Percentiles rank a stretch among this genome's conserved stretches.
phyloP scores from a whole-genome alignment of 2,888 invertebrate species.

The Epistrophella euchroma region DNA sequence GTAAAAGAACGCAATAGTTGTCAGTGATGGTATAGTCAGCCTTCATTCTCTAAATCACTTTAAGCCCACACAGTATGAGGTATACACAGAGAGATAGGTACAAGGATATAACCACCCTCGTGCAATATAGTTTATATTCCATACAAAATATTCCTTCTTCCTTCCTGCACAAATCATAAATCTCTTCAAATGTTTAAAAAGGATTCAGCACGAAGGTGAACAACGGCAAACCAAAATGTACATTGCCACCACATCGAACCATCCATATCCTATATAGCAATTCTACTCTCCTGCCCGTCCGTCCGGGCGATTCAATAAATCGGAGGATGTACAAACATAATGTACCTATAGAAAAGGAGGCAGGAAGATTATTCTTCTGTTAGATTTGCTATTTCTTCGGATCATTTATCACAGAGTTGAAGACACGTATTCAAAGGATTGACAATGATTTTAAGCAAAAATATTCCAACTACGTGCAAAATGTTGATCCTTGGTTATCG shows the following conservation, averaged over 20 bases:
- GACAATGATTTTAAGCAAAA: slow-evolving; percentile 74
- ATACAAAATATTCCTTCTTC: slow-evolving; percentile 49
- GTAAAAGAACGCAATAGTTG: slow-evolving; percentile 33
- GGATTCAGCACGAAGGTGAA: slow-evolving; percentile 60
- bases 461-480: slow-evolving; percentile 72
- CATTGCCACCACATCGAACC: not conserved
- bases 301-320: not conserved
- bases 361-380: slow-evolving; percentile 61
- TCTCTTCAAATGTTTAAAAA: slow-evolving; percentile 59
- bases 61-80: not conserved
- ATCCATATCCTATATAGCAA: not conserved
- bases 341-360: slow-evolving; percentile 12
- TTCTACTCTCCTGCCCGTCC: not conserved
- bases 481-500: slow-evolving; percentile 70
- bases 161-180: slow-evolving; percentile 67
- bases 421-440: slow-evolving; percentile 74
- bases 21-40: slow-evolving; percentile 16
- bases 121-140: slow-evolving; percentile 30
- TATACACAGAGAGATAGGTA: not conserved
- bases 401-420: slow-evolving; percentile 71
- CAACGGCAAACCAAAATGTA: slow-evolving; percentile 10
- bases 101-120: not conserved
- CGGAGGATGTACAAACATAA: slow-evolving; percentile 15
- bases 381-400: slow-evolving; percentile 70
- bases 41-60: slow-evolving; percentile 40